These are phyloP conservation scores for Anser cygnoides DNA, from an alignment of 2,113 vertebrate genomes.

Conservation along the genomic window DNA sequence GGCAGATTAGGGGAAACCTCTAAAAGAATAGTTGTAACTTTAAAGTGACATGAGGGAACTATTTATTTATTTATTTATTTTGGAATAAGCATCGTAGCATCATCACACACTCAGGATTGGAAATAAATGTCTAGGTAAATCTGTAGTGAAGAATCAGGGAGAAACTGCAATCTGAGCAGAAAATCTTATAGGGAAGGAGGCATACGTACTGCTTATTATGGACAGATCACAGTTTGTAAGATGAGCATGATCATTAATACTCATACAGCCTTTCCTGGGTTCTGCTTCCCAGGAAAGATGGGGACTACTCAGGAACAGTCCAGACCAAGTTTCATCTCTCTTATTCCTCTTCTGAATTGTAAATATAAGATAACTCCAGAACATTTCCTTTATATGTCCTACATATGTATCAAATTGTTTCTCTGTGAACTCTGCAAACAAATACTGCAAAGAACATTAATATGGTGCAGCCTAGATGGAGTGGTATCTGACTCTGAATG, in stretches of 20 bases:
- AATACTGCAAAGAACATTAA: not conserved
- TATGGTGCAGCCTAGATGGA: not conserved
- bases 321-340: slow-evolving; percentile 51
- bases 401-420: slow-evolving; percentile 53
- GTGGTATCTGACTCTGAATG: not conserved
- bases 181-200: not conserved
- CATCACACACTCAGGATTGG: not conserved
- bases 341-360: slow-evolving; percentile 44
- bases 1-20: not conserved
- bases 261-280: not conserved
- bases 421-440: slow-evolving; percentile 29
- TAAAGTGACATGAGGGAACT: not conserved
- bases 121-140: not conserved
- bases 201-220: not conserved
- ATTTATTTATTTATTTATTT: too few relatives aligned
- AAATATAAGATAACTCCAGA: slow-evolving; percentile 53
- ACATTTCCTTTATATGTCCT: slow-evolving; percentile 62
- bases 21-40: not conserved
- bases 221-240: not conserved
- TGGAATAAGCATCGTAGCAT: not conserved
- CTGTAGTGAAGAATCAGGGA: not conserved
- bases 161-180: not conserved
- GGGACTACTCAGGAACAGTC: slow-evolving; percentile 53
- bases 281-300: slow-evolving; percentile 59
- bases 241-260: not conserved